Evolutionary conservation across 2,113 vertebrate species (phyloP).

Genomic region (Larimichthys crocea): DNA sequence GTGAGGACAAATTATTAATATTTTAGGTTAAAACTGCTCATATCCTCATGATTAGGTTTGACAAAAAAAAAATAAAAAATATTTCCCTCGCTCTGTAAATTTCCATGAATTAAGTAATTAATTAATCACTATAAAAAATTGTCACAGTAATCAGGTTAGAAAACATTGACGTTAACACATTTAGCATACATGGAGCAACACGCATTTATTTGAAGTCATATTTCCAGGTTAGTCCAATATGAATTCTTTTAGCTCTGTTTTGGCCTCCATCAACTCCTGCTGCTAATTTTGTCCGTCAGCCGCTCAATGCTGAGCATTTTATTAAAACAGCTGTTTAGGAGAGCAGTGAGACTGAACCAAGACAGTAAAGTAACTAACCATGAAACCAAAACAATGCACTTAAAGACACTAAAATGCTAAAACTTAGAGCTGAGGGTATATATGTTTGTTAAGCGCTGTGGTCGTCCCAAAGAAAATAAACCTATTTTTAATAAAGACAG

Average conservation of each 20-base stretch:
- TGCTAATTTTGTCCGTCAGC: not conserved
- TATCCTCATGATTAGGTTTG: too few species aligned
- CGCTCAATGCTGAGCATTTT: not conserved
- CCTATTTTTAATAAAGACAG: not conserved
- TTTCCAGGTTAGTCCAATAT: not conserved
- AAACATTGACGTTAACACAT: not conserved
- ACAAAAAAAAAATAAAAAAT: not conserved
- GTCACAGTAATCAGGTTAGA: not conserved
- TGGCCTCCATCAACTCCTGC: not conserved
- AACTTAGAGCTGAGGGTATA: not conserved
- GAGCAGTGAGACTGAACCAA: not conserved
- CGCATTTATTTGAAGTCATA: not conserved
- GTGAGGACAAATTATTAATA: too few species aligned
- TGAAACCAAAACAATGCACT: not conserved
- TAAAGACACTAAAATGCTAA: not conserved
- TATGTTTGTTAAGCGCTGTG: not conserved
- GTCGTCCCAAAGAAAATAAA: conserved; percentile 30
- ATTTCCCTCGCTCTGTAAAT: not conserved
- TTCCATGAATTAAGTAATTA: not conserved
- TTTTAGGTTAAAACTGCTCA: too few species aligned
- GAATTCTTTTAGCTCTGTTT: not conserved
- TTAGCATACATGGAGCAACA: not conserved
- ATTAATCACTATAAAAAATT: too few species aligned
- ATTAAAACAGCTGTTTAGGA: not conserved
- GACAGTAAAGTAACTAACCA: not conserved